A percentile compares a stretch with the other conserved stretches of the same genome.
These are phyloP conservation scores for Rhyacophila brunnea DNA, from an alignment of 1,140 invertebrate species.

Conservation along the genomic window DNA sequence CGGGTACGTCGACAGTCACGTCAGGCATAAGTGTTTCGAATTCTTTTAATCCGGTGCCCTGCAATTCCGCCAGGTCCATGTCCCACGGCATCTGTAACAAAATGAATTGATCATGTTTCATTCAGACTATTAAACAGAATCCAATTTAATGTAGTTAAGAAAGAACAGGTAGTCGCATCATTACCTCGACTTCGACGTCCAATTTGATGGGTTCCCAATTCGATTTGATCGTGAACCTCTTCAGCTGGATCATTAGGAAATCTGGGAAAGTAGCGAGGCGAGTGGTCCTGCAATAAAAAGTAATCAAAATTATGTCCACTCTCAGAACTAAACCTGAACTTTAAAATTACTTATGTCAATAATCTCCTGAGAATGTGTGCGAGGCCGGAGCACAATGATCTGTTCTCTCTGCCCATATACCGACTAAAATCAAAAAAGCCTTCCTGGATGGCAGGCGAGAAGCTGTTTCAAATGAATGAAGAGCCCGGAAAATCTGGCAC, in stretches of 20 bases:
- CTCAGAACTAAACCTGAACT: no score
- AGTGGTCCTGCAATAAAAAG: slow-evolving; percentile 64
- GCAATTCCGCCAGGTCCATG: slow-evolving; percentile 75
- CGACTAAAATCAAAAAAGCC: no score
- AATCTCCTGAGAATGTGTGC: no score
- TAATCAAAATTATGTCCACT: background rate
- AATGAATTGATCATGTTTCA: no score
- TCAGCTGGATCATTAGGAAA: slow-evolving; percentile 89
- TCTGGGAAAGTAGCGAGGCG: slow-evolving; percentile 88
- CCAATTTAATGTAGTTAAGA: background rate
- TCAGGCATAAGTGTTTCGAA: slow-evolving; percentile 84
- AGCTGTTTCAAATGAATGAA: no score
- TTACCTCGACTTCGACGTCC: slow-evolving; percentile 84
- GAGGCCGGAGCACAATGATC: no score
- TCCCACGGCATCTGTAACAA: slow-evolving; percentile 34
- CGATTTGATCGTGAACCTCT: slow-evolving; percentile 88
- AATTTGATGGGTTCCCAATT: slow-evolving; percentile 93
- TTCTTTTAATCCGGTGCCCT: slow-evolving; percentile 74
- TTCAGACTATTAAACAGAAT: background rate
- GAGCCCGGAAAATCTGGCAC: no score
- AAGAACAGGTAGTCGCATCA: no score
- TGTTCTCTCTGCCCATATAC: no score
- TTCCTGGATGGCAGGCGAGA: no score
- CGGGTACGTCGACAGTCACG: slow-evolving; percentile 50
- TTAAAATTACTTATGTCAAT: no score